Conservation (phyloP, 2,888 invertebrate species). For the Parapristionchus giblindavisi region DNA sequence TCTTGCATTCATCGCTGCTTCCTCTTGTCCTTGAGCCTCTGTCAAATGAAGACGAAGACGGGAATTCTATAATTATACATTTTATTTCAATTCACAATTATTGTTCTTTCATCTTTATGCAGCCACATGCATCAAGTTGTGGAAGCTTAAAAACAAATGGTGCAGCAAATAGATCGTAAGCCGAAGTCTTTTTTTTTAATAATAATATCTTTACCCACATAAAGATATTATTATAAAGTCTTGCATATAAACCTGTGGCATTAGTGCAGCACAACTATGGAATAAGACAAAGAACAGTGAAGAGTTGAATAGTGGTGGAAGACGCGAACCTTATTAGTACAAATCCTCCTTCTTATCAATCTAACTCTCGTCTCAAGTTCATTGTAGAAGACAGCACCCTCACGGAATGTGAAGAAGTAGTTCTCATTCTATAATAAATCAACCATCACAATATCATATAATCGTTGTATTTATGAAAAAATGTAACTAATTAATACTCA, state of each 20-base stretch:
- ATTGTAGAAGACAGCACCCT: constrained; percentile 71
- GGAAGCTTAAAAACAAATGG: no score
- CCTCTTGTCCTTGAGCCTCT: neutral
- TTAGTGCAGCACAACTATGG: no score
- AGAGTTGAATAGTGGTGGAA: neutral
- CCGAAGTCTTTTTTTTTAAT: neutral
- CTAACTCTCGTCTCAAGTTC: constrained; percentile 73
- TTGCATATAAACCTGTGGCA: no score
- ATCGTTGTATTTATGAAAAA: no score
- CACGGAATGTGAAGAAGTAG: constrained; percentile 72
- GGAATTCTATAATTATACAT: neutral
- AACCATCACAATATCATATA: neutral
- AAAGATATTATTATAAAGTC: no score
- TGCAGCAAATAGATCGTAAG: neutral
- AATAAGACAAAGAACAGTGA: no score
- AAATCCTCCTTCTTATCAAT: constrained; percentile 68
- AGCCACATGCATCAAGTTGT: no score
- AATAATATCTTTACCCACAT: neutral
- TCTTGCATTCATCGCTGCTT: neutral
- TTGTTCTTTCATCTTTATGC: neutral
- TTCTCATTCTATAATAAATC: constrained; percentile 67
- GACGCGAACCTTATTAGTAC: neutral
- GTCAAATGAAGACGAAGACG: neutral
- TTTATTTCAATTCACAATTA: neutral
- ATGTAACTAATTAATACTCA: no score